Base-by-base conservation (phyloP, 1,140 invertebrate species). In the Microplitis demolitor region DNA sequence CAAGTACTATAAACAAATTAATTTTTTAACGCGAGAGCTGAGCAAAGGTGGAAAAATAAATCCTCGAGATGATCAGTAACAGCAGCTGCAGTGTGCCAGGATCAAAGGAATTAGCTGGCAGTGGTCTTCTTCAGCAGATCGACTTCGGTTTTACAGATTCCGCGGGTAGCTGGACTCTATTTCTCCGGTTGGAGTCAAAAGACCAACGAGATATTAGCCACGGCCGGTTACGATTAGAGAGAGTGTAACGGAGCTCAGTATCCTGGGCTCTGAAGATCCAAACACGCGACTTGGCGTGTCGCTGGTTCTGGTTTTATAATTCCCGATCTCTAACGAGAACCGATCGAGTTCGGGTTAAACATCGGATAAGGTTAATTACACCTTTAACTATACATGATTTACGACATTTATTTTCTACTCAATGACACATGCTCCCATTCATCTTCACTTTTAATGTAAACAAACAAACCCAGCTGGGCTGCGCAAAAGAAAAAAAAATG, bases 281-380 rank as follows among this genome's bases (percentile, higher is more conserved):
- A 69, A 68, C 75, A 78, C 74, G 76, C 76, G 72, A 77, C 61
- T 70, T 74, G 53, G 72, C 70, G 77, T 76, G 76, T 76, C 72
- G 50, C 72, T 60, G 34, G 24, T 24, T 35, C 54, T 14, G 51
- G 6, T 45, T 62, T 68, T 74, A 66, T 62, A 74, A 77, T 73
- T 77, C 53, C 45, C 53, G 60, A 72, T 67, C 33, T 69, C 66
- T 77, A 70, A 77, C 66, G 70, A 76, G 66, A 63, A 72, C 50
- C 66, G 60, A 71, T 72, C 35, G 64, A 58, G 69, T 66, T 56
- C 33, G 56, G 64, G 67, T 73, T 73, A 69, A n/a, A 58, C 61
- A 77, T 73, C 58, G 58, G 16, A 56, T 54, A 58, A 58, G 60
- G 66, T 76, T 76, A 77, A 73, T 71, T 69, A 39, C 69, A 72